Evolutionary conservation across 2,797 vertebrate genomes (phyloP).

Genomic region (Poecilia picta): DNA sequence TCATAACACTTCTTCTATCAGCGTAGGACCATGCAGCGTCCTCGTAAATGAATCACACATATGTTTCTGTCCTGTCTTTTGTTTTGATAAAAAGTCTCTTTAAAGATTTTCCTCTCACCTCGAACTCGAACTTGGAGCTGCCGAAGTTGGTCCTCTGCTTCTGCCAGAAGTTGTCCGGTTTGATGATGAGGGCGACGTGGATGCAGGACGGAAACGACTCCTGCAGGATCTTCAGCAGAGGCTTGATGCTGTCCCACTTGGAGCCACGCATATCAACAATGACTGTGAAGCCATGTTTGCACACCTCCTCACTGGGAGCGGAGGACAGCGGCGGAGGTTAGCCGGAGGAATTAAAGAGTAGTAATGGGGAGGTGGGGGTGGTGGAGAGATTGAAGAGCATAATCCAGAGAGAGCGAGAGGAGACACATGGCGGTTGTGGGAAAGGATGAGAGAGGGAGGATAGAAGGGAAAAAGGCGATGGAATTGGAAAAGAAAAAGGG

Average conservation of each 20-base stretch:
- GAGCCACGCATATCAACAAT: constrained; percentile 99
- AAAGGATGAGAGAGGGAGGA: constrained; percentile 73
- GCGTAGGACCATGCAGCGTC: not conserved
- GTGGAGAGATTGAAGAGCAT: constrained; percentile 45
- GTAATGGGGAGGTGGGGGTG: constrained; percentile 1
- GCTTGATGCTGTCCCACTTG: constrained; percentile 99
- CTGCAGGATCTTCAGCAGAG: constrained; percentile 97
- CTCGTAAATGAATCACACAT: not conserved
- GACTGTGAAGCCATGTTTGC: constrained; percentile 95
- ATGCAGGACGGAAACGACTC: constrained; percentile 98
- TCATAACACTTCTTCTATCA: not conserved
- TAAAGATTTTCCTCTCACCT: constrained; percentile 78
- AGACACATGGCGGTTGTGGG: constrained; percentile 56
- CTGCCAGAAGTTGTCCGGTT: constrained; percentile 99
- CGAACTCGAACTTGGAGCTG: constrained; percentile 99
- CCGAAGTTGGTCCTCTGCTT: constrained; percentile 99
- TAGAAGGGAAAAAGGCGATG: constrained; percentile 27
- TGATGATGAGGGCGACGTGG: constrained; percentile 98
- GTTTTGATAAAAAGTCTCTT: not conserved
- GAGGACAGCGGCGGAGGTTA: constrained; percentile 81
- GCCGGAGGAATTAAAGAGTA: constrained; percentile 75
- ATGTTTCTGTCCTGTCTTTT: not conserved
- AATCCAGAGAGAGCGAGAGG: constrained; percentile 54
- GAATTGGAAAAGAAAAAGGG: constrained; percentile 7
- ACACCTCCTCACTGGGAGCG: constrained; percentile 81